Conservation (phyloP, 2,797 vertebrate genomes). For the Cynodonichthys magdalenae region DNA sequence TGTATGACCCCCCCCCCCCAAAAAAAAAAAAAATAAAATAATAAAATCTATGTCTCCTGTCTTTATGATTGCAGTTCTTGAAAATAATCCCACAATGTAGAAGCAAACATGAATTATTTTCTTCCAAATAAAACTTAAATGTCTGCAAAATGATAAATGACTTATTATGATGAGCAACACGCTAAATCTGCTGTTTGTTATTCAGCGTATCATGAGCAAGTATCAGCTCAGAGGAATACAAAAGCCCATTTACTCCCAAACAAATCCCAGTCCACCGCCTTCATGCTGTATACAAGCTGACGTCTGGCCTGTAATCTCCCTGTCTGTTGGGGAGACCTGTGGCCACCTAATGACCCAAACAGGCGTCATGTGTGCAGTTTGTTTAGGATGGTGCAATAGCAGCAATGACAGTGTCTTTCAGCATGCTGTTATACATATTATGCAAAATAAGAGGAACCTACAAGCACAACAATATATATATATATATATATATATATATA, state of each 20-base stretch:
- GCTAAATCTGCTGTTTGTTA: constrained; percentile 47
- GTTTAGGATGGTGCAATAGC: constrained; percentile 66
- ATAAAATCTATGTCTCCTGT: constrained; percentile 21
- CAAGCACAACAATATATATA: no score
- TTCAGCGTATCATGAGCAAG: constrained; percentile 46
- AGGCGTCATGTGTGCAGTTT: constrained; percentile 74
- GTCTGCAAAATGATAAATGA: constrained; percentile 30
- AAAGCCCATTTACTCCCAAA: constrained; percentile 69
- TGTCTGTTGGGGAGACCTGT: constrained; percentile 74
- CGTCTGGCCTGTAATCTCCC: constrained; percentile 75
- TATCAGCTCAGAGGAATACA: constrained; percentile 64
- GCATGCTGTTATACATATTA: constrained; percentile 66
- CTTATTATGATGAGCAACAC: constrained; percentile 49
- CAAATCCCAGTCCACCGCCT: constrained; percentile 71
- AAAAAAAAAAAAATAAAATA: background rate
- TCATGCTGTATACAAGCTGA: constrained; percentile 72
- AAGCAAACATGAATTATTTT: constrained; percentile 34
- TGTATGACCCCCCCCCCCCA: constrained; percentile 18
- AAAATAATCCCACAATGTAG: constrained; percentile 40
- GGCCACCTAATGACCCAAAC: constrained; percentile 77
- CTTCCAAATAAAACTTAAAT: constrained; percentile 28
- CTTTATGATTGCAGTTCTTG: constrained; percentile 50
- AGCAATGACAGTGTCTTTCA: constrained; percentile 72
- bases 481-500: no score
- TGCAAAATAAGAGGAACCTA: constrained; percentile 66